Evolutionary conservation across 2,888 invertebrate species (phyloP).

Genomic region (Danaus chrysippus): DNA sequence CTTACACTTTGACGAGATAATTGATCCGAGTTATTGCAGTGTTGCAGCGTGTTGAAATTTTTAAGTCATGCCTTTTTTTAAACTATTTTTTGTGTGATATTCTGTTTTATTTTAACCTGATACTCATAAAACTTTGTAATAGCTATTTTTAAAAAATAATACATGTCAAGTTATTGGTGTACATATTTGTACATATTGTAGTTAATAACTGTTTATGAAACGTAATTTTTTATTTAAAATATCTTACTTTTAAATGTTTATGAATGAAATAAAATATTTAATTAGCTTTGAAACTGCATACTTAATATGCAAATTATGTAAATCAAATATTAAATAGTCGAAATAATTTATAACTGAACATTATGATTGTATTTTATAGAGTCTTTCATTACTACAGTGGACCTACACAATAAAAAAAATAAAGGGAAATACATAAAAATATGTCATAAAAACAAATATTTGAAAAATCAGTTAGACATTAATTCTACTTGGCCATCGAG

Average conservation of each 20-base stretch:
- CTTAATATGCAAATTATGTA: not conserved
- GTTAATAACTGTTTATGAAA: not conserved
- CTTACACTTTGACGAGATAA: constrained; percentile 29
- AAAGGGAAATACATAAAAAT: not conserved
- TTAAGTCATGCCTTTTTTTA: constrained; percentile 13
- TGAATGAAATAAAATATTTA: not conserved
- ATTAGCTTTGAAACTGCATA: not conserved
- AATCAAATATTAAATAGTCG: not conserved
- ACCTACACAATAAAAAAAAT: not conserved
- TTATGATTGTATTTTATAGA: not conserved
- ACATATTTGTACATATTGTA: no score
- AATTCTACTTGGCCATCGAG: not conserved
- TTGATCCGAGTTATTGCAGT: constrained; percentile 27
- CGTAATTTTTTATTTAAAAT: not conserved
- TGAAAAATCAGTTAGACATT: not conserved
- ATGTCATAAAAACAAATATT: not conserved
- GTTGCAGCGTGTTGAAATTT: constrained; percentile 21
- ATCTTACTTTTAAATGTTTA: not conserved
- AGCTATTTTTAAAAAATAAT: no score
- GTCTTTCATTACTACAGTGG: not conserved
- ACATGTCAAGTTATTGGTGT: no score
- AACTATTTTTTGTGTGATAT: not conserved
- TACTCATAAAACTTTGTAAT: no score
- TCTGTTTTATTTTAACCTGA: not conserved
- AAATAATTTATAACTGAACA: not conserved